Base-by-base conservation (phyloP, 2,888 invertebrate genomes). In the Melanostoma mellinum region DNA sequence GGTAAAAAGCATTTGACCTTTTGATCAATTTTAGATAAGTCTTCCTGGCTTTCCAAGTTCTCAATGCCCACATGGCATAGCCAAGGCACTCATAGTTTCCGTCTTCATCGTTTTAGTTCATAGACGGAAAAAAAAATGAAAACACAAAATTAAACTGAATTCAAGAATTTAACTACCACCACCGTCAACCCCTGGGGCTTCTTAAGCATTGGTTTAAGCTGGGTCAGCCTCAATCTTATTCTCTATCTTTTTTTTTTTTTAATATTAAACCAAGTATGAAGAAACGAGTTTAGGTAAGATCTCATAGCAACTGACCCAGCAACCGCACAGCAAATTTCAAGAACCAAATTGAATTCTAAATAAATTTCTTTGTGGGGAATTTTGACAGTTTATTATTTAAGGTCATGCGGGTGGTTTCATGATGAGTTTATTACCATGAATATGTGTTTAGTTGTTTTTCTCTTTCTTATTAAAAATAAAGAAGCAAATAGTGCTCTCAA, bases 21-120 rank as follows among this genome's bases (percentile, higher is more conserved):
- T 69, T 74, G 74, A 74, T 80, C 63, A 80, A 74, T 80, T 80
- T 80, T 63, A 69, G 69, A 74, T 80, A 69, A 52, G 50, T 50
- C 38, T 50, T 52, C 38, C 60, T 56, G 33, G 44, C 48, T 9
- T 6, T 46, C 38, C 38, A 61, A 53, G 35, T 42, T 36, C 10
- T 53, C 58, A n/a, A 32, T 44, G 48, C 40, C 44, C 38, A 52
- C 36, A 42, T 20, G 6, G 30, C 52, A 58, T 36, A 58, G 50
- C 58, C 8, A 50, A 38, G 20, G 33, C 40, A 55, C 52, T 33
- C 2, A 46, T 63, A 56, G 30, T 35, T 20, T 10, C 44, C 63
- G 55, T 35, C 40, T 4, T 8, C 38, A n/a, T 46, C 50, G 8
- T 38, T n/a, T 46, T 33, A 38, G 38, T 50, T 63, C 32, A 63